phyloP scores from a whole-genome alignment of 2,888 invertebrate genomes.

The Tetragnatha montana region DNA sequence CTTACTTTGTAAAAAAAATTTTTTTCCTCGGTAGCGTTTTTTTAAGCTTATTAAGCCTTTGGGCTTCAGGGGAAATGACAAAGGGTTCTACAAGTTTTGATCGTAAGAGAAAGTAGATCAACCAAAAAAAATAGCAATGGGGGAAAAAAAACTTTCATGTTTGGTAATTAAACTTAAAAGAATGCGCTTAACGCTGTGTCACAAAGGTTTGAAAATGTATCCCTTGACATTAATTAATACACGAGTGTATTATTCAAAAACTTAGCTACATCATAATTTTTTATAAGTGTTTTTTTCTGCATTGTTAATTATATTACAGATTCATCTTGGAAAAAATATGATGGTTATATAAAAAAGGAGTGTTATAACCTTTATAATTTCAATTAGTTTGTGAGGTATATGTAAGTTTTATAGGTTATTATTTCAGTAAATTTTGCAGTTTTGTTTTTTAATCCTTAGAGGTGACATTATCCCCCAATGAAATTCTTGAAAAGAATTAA shows the following conservation, averaged over 20 bases:
- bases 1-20: neutral
- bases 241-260: neutral
- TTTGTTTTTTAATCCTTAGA: too few relatives aligned
- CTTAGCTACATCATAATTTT: too few relatives aligned
- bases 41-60: neutral
- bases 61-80: neutral
- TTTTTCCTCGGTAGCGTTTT: neutral
- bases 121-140: neutral
- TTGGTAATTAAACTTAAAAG: neutral
- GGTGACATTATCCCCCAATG: too few relatives aligned
- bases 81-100: constrained; percentile 6
- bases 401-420: too few relatives aligned
- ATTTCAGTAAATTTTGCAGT: too few relatives aligned
- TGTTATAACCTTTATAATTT: too few relatives aligned
- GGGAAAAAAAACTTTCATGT: neutral
- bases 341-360: too few relatives aligned
- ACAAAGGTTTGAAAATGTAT: neutral
- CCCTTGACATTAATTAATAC: neutral
- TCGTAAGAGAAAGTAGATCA: neutral
- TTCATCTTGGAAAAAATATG: too few relatives aligned
- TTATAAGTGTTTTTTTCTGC: too few relatives aligned
- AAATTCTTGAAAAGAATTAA: too few relatives aligned
- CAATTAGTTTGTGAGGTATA: too few relatives aligned
- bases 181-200: neutral
- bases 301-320: too few relatives aligned